Evolutionary conservation across 2,888 invertebrate species (phyloP), one percentile per base, ranked within the genome.

Genomic region (Drosophila conformis): DNA sequence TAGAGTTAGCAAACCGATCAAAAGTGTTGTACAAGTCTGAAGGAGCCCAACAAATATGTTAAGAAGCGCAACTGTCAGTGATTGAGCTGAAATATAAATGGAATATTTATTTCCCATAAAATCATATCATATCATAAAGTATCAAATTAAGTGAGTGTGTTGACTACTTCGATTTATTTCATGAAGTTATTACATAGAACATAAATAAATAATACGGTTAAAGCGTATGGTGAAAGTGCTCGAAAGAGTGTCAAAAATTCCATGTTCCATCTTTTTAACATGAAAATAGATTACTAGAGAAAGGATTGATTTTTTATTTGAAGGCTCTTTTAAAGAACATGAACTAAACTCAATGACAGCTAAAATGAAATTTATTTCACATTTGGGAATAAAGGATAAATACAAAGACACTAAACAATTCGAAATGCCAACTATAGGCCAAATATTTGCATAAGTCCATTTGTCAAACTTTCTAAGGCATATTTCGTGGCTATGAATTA

Each of bases 31-130:
- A 35, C 52, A 72, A 68, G 40, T 75, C 65, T 71, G 25, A 60
- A 68, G 67, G 64, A 75, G 38, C 42, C 51, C 38, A 57, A 81
- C 78, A 69, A 76, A 78, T 73, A 69, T 78, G 73, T 76, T 75
- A 69, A 81, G 75, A 80, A 67, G 58, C 54, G 4, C 46, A 58
- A 63, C 31, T 57, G 10, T 25, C 40, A 29, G 11, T 36, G 21
- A 25, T n/a, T 13, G 18, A 56, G 38, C 18, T 35, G 33, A 67
- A 33, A 38, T 68, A 29, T 49, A 2, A 13, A 54, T 15, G 25
- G 18, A 29, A 31, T 66, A 29, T 46, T 13, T 46, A 13, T 21
- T 21, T 46, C 1, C 21, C 21, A 46, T 21, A 4, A 42, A 13
- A 21, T 21, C 1, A 25, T 21, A 46, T 42, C 11, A 11, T 42